Evolutionary conservation across 2,888 invertebrate genomes (phyloP).

Genomic region (Crossocerus cetratus): DNA sequence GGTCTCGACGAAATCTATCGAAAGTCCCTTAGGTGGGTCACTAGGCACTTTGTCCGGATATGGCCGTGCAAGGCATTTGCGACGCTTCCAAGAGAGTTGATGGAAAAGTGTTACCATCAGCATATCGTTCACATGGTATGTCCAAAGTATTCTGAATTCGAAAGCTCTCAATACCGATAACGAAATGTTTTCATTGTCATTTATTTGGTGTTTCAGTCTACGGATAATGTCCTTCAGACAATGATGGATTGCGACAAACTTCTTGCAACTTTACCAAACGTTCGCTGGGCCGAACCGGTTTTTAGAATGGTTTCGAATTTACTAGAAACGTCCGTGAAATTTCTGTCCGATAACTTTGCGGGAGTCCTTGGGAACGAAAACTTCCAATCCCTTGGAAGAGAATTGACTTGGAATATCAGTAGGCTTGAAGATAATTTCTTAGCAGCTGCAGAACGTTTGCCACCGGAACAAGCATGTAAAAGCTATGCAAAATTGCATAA

Average conservation of each 20-base stretch:
- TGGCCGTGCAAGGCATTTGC: slow-evolving; percentile 96
- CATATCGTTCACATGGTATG: slow-evolving; percentile 86
- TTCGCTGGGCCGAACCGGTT: slow-evolving; percentile 90
- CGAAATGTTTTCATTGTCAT: background rate
- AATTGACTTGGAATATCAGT: slow-evolving; percentile 85
- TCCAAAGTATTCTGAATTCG: background rate
- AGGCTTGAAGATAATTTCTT: slow-evolving; percentile 89
- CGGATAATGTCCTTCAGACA: slow-evolving; percentile 89
- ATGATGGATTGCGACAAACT: slow-evolving; percentile 91
- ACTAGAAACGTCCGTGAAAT: slow-evolving; percentile 88
- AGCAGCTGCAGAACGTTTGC: slow-evolving; percentile 87
- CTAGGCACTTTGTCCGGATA: slow-evolving; percentile 89
- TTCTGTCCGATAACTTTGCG: slow-evolving; percentile 87
- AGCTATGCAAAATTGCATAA: slow-evolving; percentile 81
- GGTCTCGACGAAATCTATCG: slow-evolving; percentile 92
- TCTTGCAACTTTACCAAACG: slow-evolving; percentile 86
- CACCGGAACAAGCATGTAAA: slow-evolving; percentile 89
- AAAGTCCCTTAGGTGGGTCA: slow-evolving; percentile 92
- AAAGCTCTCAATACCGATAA: background rate
- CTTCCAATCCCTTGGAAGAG: slow-evolving; percentile 84
- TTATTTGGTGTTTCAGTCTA: slow-evolving; percentile 78
- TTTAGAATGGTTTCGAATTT: slow-evolving; percentile 88
- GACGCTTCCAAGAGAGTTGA: slow-evolving; percentile 87
- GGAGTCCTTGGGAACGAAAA: slow-evolving; percentile 84
- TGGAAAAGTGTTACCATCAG: slow-evolving; percentile 90